These are phyloP conservation scores for Virgularia gustaviana DNA, from an alignment of 92 coral and sea anemone genomes.

Conservation along the genomic window DNA sequence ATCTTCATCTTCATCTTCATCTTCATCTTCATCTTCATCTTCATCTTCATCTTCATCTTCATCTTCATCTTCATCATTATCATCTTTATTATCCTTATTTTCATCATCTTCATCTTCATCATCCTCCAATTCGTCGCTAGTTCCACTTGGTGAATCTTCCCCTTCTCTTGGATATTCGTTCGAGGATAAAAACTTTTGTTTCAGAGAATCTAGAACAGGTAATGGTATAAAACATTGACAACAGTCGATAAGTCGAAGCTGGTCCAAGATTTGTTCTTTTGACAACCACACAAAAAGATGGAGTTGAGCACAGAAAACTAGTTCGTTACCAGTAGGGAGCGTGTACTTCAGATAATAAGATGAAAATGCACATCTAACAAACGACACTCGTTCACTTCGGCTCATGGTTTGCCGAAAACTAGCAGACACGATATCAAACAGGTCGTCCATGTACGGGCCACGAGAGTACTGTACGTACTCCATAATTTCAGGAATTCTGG, in stretches of 20 bases:
- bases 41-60: not conserved
- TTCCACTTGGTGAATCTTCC: not conserved
- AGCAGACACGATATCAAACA: not conserved
- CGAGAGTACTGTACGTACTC: conserved; percentile 43
- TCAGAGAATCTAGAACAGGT: not conserved
- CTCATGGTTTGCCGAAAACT: not conserved
- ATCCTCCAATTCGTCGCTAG: not conserved
- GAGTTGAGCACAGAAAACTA: not conserved
- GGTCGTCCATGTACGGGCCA: not conserved
- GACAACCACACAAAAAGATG: not conserved
- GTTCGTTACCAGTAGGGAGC: not conserved
- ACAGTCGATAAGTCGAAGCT: not conserved
- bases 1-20: not conserved
- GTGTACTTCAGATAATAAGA: not conserved
- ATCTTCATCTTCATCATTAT: not conserved
- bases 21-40: conserved; percentile 4
- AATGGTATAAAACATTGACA: not conserved
- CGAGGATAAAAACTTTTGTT: not conserved
- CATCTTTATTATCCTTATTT: not conserved
- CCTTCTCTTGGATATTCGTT: too few species aligned
- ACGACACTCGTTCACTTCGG: not conserved
- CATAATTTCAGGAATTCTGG: conserved; percentile 58
- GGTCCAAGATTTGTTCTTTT: not conserved
- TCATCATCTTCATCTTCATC: not conserved
- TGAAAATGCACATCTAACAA: not conserved